Conservation (phyloP, 2,113 vertebrate species). For the Meles meles region DNA sequence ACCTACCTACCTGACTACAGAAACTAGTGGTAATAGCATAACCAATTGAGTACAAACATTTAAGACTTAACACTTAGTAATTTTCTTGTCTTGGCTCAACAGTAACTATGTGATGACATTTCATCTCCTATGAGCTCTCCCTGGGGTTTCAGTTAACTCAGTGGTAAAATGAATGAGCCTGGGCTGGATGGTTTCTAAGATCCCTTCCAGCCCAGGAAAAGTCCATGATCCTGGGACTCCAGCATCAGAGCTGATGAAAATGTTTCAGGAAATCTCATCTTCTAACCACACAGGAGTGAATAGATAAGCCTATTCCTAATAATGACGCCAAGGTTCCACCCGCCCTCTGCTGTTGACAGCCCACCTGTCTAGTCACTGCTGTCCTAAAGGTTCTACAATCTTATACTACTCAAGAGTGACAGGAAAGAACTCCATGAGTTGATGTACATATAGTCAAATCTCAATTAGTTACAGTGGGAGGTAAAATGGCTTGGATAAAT, state of each 20-base stretch:
- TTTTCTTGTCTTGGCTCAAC: slow-evolving; percentile 4
- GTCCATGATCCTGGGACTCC: background rate
- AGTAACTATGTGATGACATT: background rate
- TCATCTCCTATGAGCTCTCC: too few relatives aligned
- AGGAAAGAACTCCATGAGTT: background rate
- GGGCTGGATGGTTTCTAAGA: background rate
- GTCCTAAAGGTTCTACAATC: background rate
- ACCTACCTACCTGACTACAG: background rate
- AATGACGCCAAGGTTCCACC: background rate
- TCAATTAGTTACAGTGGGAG: background rate
- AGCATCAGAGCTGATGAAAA: background rate
- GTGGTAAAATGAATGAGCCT: background rate
- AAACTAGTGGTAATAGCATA: background rate
- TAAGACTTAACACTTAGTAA: background rate
- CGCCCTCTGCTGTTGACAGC: background rate
- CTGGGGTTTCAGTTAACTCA: background rate
- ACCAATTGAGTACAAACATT: background rate
- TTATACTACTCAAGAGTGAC: background rate
- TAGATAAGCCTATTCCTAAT: background rate
- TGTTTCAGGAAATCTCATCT: background rate
- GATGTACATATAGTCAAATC: background rate
- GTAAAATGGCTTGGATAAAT: background rate
- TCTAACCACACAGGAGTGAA: background rate
- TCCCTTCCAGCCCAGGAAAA: background rate
- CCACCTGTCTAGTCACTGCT: background rate